These are phyloP conservation scores for Noctua fimbriata DNA, from an alignment of 2,888 invertebrate genomes.

Conservation along the genomic window DNA sequence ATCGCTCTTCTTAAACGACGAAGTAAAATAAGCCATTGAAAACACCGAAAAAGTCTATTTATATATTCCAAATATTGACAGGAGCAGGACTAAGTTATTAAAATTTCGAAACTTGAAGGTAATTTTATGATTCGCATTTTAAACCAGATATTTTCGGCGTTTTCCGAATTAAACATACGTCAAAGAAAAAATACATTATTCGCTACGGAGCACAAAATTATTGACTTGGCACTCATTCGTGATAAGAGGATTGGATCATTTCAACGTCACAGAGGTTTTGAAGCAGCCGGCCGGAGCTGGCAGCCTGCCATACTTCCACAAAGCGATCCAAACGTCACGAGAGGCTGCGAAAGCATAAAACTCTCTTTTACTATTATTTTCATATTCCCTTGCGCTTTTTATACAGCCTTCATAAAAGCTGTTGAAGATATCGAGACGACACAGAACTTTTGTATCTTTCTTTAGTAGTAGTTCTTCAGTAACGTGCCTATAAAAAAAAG, in stretches of 20 bases:
- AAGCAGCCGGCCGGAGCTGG: conserved; percentile 53
- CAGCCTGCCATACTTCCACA: conserved; percentile 59
- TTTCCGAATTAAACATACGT: conserved; percentile 28
- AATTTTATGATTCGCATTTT: not conserved
- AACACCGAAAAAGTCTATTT: conserved; percentile 10
- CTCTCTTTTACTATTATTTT: conserved; percentile 58
- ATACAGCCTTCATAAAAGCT: conserved; percentile 52
- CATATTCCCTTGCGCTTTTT: conserved; percentile 60
- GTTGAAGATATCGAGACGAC: conserved; percentile 50
- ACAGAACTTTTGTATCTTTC: conserved; percentile 46
- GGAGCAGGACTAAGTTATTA: not conserved
- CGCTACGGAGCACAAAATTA: conserved; percentile 43
- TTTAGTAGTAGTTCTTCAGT: conserved; percentile 49
- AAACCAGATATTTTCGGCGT: not conserved
- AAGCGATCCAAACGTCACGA: conserved; percentile 58
- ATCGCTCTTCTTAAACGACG: conserved; percentile 14
- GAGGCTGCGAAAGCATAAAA: conserved; percentile 64
- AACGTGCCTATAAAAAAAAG: conserved; percentile 56
- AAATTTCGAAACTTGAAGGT: not conserved
- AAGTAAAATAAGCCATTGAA: not conserved
- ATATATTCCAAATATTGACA: conserved; percentile 21
- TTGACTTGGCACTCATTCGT: conserved; percentile 56
- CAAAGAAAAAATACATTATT: conserved; percentile 29
- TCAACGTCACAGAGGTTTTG: conserved; percentile 59
- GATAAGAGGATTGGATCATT: conserved; percentile 65